Conservation (phyloP, 2,113 vertebrate species). For the Cyprinus carpio region DNA sequence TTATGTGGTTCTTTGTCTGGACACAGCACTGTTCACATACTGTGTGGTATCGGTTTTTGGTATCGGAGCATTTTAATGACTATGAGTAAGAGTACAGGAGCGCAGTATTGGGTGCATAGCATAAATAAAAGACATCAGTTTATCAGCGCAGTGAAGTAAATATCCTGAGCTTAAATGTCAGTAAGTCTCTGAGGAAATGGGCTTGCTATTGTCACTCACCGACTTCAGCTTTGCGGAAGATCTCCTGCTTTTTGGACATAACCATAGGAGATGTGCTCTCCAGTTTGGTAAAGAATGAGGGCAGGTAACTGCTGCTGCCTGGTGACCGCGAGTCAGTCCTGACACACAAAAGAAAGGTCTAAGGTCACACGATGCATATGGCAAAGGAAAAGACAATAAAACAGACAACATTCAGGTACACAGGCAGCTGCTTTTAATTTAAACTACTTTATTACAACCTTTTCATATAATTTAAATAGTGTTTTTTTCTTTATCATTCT, state of each 20-base stretch:
- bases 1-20: too few relatives aligned
- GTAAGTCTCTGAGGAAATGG: background rate
- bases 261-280: slow-evolving; percentile 98
- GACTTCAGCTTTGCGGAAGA: slow-evolving; percentile 98
- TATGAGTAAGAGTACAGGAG: too few relatives aligned
- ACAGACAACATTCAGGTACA: too few relatives aligned
- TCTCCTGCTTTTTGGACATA: slow-evolving; percentile 98
- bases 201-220: slow-evolving; percentile 80
- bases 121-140: background rate
- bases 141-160: background rate
- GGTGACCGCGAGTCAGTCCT: slow-evolving; percentile 95
- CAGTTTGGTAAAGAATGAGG: slow-evolving; percentile 96
- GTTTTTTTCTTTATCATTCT: too few relatives aligned
- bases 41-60: too few relatives aligned
- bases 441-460: too few relatives aligned
- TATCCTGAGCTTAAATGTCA: background rate
- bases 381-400: background rate
- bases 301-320: slow-evolving; percentile 89
- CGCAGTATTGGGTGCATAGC: too few relatives aligned
- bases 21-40: too few relatives aligned
- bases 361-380: background rate
- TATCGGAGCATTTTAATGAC: too few relatives aligned
- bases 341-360: slow-evolving; percentile 55
- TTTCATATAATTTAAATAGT: too few relatives aligned
- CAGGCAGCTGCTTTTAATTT: too few relatives aligned